phyloP scores from a whole-genome alignment of 2,888 invertebrate genomes.

The Drosophila paranaensis region DNA sequence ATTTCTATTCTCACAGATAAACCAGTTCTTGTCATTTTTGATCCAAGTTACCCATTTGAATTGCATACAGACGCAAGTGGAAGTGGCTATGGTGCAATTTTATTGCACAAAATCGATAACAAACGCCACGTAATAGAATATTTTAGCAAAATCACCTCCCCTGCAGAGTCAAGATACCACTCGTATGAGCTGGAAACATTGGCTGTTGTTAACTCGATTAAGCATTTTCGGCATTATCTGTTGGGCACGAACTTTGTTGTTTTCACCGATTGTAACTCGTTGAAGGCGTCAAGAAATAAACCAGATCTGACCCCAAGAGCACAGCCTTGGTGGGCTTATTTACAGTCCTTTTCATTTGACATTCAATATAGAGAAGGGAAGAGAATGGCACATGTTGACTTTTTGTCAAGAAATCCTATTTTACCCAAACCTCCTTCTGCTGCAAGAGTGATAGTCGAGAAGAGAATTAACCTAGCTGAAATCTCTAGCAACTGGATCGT shows the following conservation, averaged over 20 bases:
- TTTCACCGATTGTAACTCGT: background rate
- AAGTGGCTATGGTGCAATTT: background rate
- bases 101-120: background rate
- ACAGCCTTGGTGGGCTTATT: background rate
- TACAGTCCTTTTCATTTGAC: background rate
- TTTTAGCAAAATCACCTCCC: background rate
- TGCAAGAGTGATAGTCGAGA: background rate
- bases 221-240: too few species aligned
- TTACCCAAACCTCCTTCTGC: background rate
- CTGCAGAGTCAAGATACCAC: background rate
- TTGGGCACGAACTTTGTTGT: background rate
- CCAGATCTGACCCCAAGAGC: background rate
- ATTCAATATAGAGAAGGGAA: slow-evolving; percentile 2
- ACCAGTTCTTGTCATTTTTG: too few species aligned
- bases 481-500: background rate
- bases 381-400: background rate
- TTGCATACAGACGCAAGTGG: background rate
- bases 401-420: background rate
- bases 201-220: background rate
- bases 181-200: background rate
- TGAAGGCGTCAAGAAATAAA: background rate
- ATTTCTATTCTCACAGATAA: too few species aligned
- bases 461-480: background rate
- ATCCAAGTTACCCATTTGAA: background rate
- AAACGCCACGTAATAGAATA: background rate